Conservation (phyloP, 2,797 vertebrate genomes). For the Rhincodon typus region DNA sequence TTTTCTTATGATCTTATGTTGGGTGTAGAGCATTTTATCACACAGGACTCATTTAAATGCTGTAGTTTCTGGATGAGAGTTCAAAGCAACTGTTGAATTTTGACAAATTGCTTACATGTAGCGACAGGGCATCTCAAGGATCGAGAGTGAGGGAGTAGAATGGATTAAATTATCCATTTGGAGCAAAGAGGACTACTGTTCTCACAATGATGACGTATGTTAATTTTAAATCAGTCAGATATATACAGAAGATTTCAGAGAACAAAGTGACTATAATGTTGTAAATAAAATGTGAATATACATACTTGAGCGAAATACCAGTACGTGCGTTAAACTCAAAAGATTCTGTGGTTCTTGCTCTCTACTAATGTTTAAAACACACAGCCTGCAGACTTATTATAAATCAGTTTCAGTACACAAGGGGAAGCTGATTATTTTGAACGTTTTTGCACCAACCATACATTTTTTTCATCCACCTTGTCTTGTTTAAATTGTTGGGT, state of each 20-base stretch:
- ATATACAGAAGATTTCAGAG: neutral
- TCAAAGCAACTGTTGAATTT: no score
- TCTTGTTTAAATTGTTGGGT: neutral
- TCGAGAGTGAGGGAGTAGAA: neutral
- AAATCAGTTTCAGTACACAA: neutral
- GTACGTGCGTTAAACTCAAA: neutral
- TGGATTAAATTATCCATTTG: neutral
- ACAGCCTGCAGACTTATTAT: neutral
- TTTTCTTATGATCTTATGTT: no score
- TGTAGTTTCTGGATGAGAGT: neutral
- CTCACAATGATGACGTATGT: no score
- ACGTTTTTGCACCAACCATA: neutral
- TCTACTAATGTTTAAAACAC: neutral
- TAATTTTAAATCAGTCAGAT: neutral
- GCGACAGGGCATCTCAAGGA: neutral
- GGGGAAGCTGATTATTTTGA: neutral
- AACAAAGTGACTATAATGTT: neutral
- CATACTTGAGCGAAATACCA: neutral
- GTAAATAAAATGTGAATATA: no score
- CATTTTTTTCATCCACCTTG: neutral
- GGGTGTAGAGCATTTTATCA: neutral
- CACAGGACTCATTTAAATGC: neutral
- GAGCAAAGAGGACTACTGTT: neutral
- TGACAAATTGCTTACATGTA: neutral
- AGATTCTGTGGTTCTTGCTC: neutral